Conservation (phyloP, 2,113 vertebrate genomes). For the Corythoichthys haematopterus region DNA sequence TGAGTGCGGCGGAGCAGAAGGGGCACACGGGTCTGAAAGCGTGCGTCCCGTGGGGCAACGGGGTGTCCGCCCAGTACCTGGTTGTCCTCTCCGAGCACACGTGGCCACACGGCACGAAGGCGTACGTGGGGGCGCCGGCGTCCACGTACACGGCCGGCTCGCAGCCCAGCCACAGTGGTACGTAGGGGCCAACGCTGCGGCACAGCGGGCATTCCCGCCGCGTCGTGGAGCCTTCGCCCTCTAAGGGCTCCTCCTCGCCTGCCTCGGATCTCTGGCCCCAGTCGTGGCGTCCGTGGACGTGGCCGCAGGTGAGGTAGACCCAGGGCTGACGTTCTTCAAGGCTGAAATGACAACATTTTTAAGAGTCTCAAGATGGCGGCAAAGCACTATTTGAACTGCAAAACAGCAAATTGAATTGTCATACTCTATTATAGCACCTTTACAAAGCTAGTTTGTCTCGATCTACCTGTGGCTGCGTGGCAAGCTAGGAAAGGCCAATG, state of each 20-base stretch:
- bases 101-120: constrained; percentile 91
- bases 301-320: constrained; percentile 94
- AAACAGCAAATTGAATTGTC: no score
- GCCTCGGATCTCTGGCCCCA: constrained; percentile 77
- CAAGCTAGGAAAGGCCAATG: constrained; percentile 93
- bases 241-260: constrained; percentile 43
- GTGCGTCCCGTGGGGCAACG: constrained; percentile 92
- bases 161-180: constrained; percentile 93
- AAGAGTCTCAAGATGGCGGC: no score
- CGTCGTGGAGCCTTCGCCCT: constrained; percentile 53
- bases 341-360: constrained; percentile 38
- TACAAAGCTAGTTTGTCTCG: background rate
- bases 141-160: constrained; percentile 94
- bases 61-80: constrained; percentile 92
- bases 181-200: constrained; percentile 89
- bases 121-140: constrained; percentile 87
- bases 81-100: constrained; percentile 94
- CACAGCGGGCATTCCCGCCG: constrained; percentile 94
- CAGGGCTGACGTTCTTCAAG: constrained; percentile 98
- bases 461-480: constrained; percentile 81
- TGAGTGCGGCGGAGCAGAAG: constrained; percentile 88
- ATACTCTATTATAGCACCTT: background rate
- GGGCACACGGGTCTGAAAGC: constrained; percentile 95
- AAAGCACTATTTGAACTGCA: no score
- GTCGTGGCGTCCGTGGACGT: constrained; percentile 95